Conservation (phyloP, 2,797 vertebrate genomes). For the Psittacula derbiana region DNA sequence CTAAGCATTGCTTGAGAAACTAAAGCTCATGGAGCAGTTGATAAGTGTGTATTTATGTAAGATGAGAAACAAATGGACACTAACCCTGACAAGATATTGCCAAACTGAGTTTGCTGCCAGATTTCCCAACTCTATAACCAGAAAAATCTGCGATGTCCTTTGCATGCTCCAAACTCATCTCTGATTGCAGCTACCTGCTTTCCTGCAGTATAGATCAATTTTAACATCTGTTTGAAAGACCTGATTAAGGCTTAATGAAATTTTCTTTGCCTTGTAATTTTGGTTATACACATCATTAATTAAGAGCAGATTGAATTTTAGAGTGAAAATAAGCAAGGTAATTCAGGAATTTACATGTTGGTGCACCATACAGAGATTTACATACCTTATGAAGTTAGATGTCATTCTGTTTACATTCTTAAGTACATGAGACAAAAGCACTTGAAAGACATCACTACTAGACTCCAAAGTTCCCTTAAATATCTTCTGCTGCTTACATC, state of each 20-base stretch:
- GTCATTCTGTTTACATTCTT: background rate
- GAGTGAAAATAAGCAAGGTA: background rate
- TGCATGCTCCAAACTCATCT: background rate
- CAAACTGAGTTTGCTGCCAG: background rate
- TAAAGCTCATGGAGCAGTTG: background rate
- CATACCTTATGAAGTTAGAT: rapidly evolving
- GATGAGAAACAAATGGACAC: background rate
- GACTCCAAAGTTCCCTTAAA: background rate
- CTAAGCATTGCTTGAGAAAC: background rate
- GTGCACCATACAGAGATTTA: background rate
- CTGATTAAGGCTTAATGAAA: background rate
- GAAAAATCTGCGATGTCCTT: background rate
- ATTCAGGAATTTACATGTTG: background rate
- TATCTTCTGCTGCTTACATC: background rate
- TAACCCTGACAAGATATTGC: background rate
- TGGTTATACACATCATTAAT: background rate
- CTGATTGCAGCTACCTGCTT: background rate
- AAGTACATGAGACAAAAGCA: background rate
- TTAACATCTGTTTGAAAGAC: background rate
- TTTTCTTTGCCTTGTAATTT: background rate
- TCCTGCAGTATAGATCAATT: background rate
- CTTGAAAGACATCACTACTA: background rate
- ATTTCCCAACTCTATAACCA: background rate
- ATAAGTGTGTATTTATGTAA: background rate
- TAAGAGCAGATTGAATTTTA: background rate